phyloP scores from a whole-genome alignment of 1,140 invertebrate genomes.

The Adoxophyes honmai region DNA sequence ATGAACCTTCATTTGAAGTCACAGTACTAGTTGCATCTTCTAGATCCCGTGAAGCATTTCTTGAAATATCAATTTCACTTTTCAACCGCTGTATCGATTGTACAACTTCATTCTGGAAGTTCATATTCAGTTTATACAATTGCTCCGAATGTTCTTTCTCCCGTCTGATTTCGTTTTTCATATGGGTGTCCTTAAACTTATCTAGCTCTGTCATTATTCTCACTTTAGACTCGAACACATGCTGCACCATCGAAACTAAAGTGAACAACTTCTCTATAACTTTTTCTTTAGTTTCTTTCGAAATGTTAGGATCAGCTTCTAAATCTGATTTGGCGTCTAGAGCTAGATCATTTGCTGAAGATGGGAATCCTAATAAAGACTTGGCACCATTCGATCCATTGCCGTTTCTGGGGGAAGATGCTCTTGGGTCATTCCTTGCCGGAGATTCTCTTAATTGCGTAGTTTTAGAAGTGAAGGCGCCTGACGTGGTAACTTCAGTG shows the following conservation, averaged over 20 bases:
- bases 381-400: constrained; percentile 47
- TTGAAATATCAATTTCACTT: constrained; percentile 59
- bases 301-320: constrained; percentile 65
- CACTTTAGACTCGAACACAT: constrained; percentile 66
- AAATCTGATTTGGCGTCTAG: constrained; percentile 66
- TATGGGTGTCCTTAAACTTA: constrained; percentile 63
- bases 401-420: constrained; percentile 26
- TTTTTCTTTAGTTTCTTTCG: constrained; percentile 64
- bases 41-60: constrained; percentile 41
- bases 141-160: constrained; percentile 68
- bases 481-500: constrained; percentile 65
- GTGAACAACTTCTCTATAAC: constrained; percentile 66
- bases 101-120: constrained; percentile 67
- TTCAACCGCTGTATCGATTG: constrained; percentile 61
- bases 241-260: constrained; percentile 67
- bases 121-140: constrained; percentile 68
- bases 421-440: constrained; percentile 32
- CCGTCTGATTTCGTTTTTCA: constrained; percentile 57
- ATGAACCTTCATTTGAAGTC: constrained; percentile 32
- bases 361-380: constrained; percentile 61
- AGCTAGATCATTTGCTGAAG: constrained; percentile 67
- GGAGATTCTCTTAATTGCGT: constrained; percentile 38
- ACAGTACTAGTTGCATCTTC: constrained; percentile 32
- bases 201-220: constrained; percentile 65
- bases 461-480: constrained; percentile 58